Percentiles rank a stretch among this genome's conserved stretches.
phyloP scores from a whole-genome alignment of 2,113 vertebrate genomes.

The Lagenorhynchus albirostris region DNA sequence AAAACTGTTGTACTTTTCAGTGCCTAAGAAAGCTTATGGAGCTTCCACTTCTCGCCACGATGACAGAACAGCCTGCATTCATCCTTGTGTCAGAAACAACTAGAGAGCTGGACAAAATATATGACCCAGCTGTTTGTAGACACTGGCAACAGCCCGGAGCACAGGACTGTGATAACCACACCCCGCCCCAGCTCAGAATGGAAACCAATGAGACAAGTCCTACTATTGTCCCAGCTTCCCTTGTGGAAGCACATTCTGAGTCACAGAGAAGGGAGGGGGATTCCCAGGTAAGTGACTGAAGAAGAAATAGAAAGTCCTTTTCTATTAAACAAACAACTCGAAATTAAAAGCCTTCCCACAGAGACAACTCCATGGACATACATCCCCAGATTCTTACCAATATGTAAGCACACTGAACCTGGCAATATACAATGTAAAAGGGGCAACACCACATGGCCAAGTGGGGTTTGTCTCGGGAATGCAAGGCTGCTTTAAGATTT shows the following conservation, averaged over 20 bases:
- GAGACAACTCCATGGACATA: neutral
- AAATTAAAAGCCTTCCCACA: neutral
- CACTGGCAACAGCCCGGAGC: neutral
- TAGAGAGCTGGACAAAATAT: neutral
- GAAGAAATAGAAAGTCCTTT: neutral
- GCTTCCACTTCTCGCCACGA: neutral
- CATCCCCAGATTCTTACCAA: neutral
- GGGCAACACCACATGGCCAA: neutral
- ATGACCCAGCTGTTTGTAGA: neutral
- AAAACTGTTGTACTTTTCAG: neutral
- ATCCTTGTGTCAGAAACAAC: neutral
- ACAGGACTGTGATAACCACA: neutral
- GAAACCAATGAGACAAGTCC: neutral
- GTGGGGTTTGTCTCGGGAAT: neutral
- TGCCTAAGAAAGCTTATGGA: neutral
- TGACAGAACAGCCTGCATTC: neutral
- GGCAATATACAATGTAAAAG: neutral
- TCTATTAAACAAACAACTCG: neutral
- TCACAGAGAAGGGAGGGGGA: neutral
- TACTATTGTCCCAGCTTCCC: neutral
- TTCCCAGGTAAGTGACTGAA: neutral
- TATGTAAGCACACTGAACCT: neutral
- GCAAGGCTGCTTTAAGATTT: neutral
- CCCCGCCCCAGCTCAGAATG: neutral
- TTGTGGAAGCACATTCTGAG: neutral